phyloP scores from a whole-genome alignment of 2,113 vertebrate genomes.

The Melanocharis versteri region DNA sequence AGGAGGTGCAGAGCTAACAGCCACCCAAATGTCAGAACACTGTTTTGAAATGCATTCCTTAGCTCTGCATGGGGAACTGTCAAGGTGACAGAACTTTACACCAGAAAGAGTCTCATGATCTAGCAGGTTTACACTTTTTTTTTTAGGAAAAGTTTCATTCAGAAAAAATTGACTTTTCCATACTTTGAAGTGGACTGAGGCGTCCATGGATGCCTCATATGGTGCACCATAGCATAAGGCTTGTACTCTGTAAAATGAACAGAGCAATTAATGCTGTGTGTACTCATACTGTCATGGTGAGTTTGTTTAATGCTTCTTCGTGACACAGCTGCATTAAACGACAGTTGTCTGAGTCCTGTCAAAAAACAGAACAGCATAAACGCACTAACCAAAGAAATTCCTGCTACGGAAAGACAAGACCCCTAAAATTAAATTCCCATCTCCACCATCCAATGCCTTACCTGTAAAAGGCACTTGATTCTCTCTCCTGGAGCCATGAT shows the following conservation, averaged over 20 bases:
- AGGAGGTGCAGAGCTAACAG: background rate
- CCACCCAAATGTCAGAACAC: background rate
- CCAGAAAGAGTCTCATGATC: background rate
- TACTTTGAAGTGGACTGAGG: background rate
- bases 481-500: conserved; percentile 98
- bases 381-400: background rate
- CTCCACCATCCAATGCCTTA: conserved; percentile 51
- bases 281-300: background rate
- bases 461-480: conserved; percentile 97
- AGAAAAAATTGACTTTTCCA: background rate
- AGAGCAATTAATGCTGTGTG: background rate
- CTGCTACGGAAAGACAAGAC: background rate
- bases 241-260: background rate
- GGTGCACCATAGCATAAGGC: background rate
- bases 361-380: background rate
- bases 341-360: background rate
- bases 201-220: background rate
- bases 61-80: background rate
- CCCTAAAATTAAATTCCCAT: background rate
- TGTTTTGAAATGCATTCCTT: background rate
- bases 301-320: background rate
- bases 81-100: background rate
- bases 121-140: background rate
- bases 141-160: background rate
- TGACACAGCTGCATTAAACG: background rate